phyloP scores from a whole-genome alignment of 2,888 invertebrate genomes.

The Drosophila stalkeri region DNA sequence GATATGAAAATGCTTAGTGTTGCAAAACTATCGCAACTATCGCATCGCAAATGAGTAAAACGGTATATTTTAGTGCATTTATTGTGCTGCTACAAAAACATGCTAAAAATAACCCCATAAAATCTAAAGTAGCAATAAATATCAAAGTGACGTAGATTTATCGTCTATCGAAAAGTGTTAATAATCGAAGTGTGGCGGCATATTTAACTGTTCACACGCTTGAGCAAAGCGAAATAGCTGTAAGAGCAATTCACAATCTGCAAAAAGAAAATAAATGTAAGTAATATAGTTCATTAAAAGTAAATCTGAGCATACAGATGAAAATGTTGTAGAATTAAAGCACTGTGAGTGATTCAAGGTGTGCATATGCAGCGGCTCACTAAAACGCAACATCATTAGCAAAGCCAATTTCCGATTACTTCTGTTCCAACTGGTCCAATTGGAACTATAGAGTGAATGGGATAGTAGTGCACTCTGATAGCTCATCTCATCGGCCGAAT shows the following conservation, averaged over 20 bases:
- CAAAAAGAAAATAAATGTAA: constrained; percentile 29
- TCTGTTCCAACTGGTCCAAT: constrained; percentile 60
- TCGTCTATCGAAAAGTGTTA: constrained; percentile 26
- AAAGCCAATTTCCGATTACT: constrained; percentile 48
- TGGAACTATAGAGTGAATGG: constrained; percentile 60
- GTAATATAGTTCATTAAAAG: too few relatives aligned
- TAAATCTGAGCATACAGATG: constrained; percentile 65
- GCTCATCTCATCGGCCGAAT: constrained; percentile 72
- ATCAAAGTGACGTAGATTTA: neutral
- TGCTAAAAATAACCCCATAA: neutral
- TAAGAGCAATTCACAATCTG: constrained; percentile 81
- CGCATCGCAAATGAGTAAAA: neutral
- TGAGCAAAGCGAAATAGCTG: constrained; percentile 77
- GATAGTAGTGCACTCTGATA: constrained; percentile 59
- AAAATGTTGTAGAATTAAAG: constrained; percentile 75
- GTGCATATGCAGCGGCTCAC: constrained; percentile 52
- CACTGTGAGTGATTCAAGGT: constrained; percentile 72
- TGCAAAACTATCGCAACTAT: constrained; percentile 19
- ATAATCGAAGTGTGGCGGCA: constrained; percentile 1
- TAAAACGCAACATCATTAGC: constrained; percentile 38
- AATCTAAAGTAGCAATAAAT: neutral
- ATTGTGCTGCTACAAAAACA: constrained; percentile 2
- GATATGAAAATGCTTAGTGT: constrained; percentile 46
- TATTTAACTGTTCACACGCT: constrained; percentile 71
- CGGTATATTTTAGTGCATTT: constrained; percentile 12